Evolutionary conservation across 2,113 vertebrate genomes (phyloP), one percentile per base, ranked within the genome.

Genomic region (Tenrec ecaudatus): DNA sequence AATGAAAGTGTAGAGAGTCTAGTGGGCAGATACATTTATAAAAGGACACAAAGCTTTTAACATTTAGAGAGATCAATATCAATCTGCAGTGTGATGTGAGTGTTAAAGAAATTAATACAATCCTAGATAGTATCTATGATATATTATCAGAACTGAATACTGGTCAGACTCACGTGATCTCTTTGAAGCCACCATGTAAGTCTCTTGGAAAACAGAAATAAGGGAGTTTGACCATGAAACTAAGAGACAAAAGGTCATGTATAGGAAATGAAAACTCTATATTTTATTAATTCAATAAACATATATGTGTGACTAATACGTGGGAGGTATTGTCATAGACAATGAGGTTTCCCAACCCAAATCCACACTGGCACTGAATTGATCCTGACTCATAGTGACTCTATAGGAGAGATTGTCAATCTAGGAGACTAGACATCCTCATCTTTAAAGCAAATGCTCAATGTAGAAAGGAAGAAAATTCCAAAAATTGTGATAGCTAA

Each of bases 211-310:
- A 71, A 69, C 12, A 75, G 33, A 92, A 94, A 87, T 68, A 89
- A 86, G 89, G 68, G 5, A 64, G 4, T 33, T 90, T 62, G 47
- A 62, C 29, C n/a, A 22, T 78, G 60, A 92, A 53, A 83, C 40
- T 89, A 36, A 91, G 40, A 95, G 29, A 36, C 57, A 38, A 36
- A 92, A 90, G 84, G 86, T 2, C 69, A 33, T 16, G 92, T 71
- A 22, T 80, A 69, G 88, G 40, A 88, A 89, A 36, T 40, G 23
- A n/a, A 93, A 47, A 60, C 78, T 7, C 20, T 77, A 62, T n/a
- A 14, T 80, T 92, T 95, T 73, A 92, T 92, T 90, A 38, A 94
- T 62, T 79, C 69, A 78, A 25, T 27, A 57, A 68, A 68, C 43
- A 71, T 90, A 82, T 78, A n/a, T 81, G 53, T 69, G n/a, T 89